Percentiles rank a stretch among this genome's conserved stretches.
phyloP scores from a whole-genome alignment of 53 echinoderm and acorn worm genomes.

The Echinometra lucunter region DNA sequence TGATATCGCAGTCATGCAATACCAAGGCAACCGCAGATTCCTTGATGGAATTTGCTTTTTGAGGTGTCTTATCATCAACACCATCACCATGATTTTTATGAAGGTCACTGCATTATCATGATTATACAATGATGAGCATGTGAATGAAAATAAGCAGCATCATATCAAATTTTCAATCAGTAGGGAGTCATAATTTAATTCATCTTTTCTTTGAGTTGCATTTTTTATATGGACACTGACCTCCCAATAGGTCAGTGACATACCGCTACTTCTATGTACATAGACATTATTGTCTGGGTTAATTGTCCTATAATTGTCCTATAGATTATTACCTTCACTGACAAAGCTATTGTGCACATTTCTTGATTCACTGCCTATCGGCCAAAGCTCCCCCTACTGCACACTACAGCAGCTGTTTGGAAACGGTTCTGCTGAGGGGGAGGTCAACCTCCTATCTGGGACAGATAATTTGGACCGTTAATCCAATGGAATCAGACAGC shows the following conservation, averaged over 20 bases:
- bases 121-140: background rate
- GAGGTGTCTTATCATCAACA: background rate
- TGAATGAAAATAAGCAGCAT: background rate
- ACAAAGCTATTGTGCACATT: too few species aligned
- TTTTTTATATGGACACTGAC: too few species aligned
- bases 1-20: slow-evolving; percentile 39
- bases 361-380: background rate
- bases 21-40: background rate
- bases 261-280: too few species aligned
- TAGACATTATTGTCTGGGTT: too few species aligned
- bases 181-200: background rate
- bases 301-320: too few species aligned
- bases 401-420: slow-evolving; percentile 1
- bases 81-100: slow-evolving; percentile 17
- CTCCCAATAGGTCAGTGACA: too few species aligned
- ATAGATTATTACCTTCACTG: too few species aligned
- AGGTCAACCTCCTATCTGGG: slow-evolving; percentile 38
- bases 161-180: background rate
- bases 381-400: background rate
- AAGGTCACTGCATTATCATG: background rate
- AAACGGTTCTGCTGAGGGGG: background rate
- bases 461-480: background rate
- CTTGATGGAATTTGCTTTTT: slow-evolving; percentile 17
- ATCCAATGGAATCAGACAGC: slow-evolving; percentile 27
- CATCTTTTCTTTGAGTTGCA: too few species aligned